Conservation (phyloP, 2,888 invertebrate species). For the Euzetes globulus region DNA sequence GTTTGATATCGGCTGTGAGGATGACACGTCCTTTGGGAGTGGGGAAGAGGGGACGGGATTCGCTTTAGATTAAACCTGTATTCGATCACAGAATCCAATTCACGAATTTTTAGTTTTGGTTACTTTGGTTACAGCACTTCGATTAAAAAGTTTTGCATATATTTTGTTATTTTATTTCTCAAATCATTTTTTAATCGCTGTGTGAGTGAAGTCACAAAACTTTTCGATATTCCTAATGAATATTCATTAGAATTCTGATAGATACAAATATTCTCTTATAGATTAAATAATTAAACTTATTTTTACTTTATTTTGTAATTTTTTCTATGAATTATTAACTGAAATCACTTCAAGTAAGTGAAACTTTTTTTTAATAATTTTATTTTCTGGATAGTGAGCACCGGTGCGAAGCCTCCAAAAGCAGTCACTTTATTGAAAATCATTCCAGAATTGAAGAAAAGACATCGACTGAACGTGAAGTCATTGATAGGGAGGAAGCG, state of each 20-base stretch:
- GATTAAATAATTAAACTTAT: not conserved
- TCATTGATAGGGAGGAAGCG: not conserved
- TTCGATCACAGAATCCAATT: not conserved
- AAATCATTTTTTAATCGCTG: not conserved
- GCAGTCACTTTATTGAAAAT: not conserved
- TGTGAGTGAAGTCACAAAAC: not conserved
- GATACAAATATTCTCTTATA: too few species aligned
- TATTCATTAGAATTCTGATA: too few species aligned
- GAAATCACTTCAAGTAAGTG: too few species aligned
- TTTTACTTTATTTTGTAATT: not conserved
- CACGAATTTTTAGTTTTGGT: not conserved
- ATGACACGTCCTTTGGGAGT: slow-evolving; percentile 3
- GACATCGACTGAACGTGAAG: not conserved
- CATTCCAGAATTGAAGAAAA: not conserved
- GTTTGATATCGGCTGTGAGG: not conserved
- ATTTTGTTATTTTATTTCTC: not conserved
- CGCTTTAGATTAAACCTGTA: not conserved
- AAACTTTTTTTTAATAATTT: not conserved
- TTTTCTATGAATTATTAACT: not conserved
- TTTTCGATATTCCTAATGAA: not conserved
- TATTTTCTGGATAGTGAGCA: slow-evolving; percentile 13
- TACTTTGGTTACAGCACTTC: not conserved
- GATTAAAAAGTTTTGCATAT: not conserved
- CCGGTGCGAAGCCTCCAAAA: not conserved
- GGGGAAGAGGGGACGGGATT: not conserved